Evolutionary conservation across 2,113 vertebrate species (phyloP), one percentile per base, ranked within the genome.

Genomic region (Eclectus roratus): DNA sequence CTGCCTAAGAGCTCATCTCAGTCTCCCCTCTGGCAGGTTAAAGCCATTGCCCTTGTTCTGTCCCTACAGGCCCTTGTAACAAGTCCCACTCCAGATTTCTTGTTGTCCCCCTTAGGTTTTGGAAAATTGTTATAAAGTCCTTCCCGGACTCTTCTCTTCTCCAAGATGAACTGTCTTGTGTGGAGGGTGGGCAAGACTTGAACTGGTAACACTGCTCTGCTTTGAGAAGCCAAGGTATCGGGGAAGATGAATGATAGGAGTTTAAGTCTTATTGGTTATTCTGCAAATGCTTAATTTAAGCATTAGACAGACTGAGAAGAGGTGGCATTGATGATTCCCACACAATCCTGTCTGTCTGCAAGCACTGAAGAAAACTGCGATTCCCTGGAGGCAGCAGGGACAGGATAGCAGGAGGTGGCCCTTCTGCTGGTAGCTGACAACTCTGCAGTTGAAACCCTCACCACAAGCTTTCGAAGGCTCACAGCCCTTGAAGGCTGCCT

Each of bases 391-490:
- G 68, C 1, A 27, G 61, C 50, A 43, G 66, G 27, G 33, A 7
- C 4, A 23, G 56, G 63, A 63, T 17, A 65, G 55, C 46, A 82
- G 61, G 70, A 68, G 63, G 10, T 33, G 76, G 35, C 10, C 39
- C 5, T 71, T 70, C 19, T 87, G 53, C 50, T 55, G n/a, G 43
- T 10, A 43, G 39, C 41, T 82, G 82, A 29, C 28, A 66, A 5
- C 29, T 13, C 46, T 27, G 9, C 29, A 33, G 47, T 1, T 47
- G 44, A 64, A 52, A 80, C 14, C 10, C 25, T 88, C 41, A 23
- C 0, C 37, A 19, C 0, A 1, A n/a, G n/a, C 10, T 55, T 64
- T 33, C 2, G 1, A 25, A 79, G 43, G 52, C 33, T 64, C 49
- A 21, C 17, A 60, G 33, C 35, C 25, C 56, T 85, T 12, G 4